Evolutionary conservation across 2,888 invertebrate genomes (phyloP).

Genomic region (Rotaria magnacalcarata): DNA sequence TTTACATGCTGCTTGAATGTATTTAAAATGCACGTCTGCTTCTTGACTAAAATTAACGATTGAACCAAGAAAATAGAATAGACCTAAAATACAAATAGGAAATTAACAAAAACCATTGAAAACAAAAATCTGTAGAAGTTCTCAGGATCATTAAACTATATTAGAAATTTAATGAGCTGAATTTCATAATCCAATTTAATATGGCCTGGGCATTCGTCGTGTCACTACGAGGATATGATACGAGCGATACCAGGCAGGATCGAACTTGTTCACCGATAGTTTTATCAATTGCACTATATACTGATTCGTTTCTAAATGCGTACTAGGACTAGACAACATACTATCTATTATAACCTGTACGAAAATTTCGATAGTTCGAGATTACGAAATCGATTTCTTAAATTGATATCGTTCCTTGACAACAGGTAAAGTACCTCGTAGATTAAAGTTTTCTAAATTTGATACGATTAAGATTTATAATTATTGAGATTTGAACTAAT

Average conservation of each 20-base stretch:
- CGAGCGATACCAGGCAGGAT: conserved; percentile 34
- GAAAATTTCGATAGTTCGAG: no score
- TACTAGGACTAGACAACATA: no score
- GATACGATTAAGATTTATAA: no score
- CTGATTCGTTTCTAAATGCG: no score
- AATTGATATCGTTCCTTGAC: no score
- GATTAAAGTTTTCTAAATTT: no score
- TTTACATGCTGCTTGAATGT: conserved; percentile 98
- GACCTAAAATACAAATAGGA: conserved; percentile 59
- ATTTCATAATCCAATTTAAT: not conserved
- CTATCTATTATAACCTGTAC: no score
- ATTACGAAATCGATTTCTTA: no score
- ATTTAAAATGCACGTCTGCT: conserved; percentile 97
- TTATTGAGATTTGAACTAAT: no score
- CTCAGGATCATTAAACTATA: conserved; percentile 34
- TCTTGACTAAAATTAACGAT: conserved; percentile 99
- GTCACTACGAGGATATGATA: conserved; percentile 8
- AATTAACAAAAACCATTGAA: not conserved
- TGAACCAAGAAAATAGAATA: conserved; percentile 98
- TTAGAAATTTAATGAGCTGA: not conserved
- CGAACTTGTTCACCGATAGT: not conserved
- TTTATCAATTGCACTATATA: not conserved
- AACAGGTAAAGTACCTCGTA: no score
- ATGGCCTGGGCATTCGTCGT: conserved; percentile 33
- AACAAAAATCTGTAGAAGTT: not conserved